Conservation (phyloP, 2,113 vertebrate species). For the Ceratotherium simum region DNA sequence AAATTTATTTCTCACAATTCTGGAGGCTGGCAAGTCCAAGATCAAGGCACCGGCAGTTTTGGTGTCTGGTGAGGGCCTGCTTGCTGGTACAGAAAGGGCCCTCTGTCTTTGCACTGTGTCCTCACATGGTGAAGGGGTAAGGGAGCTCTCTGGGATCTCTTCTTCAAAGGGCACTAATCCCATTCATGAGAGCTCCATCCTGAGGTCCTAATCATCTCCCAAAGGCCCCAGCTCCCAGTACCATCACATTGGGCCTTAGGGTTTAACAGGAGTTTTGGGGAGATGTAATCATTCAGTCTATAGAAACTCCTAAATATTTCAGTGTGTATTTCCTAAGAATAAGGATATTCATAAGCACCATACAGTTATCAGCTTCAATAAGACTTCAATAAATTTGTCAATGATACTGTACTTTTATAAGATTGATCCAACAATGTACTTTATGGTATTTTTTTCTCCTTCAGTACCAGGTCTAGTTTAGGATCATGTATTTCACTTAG, state of each 20-base stretch:
- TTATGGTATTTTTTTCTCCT: not conserved
- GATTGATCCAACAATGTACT: not conserved
- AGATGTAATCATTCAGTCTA: not conserved
- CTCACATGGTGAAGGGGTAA: not conserved
- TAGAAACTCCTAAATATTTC: not conserved
- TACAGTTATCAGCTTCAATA: constrained; percentile 5
- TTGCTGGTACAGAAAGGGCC: not conserved
- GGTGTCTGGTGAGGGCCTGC: not conserved
- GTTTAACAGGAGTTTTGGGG: not conserved
- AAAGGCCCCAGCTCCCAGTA: not conserved
- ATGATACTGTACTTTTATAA: not conserved
- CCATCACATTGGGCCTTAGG: not conserved
- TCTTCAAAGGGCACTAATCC: not conserved
- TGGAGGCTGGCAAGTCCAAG: not conserved
- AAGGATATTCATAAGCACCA: not conserved
- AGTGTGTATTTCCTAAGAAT: not conserved
- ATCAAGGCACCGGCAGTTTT: not conserved
- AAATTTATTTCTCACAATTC: not conserved
- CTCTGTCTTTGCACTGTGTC: not conserved
- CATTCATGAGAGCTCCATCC: not conserved
- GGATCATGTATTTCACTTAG: not conserved
- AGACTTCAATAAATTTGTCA: not conserved
- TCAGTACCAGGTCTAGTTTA: not conserved
- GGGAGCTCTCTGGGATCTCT: not conserved
- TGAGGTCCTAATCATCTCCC: not conserved